These are phyloP conservation scores for Drosophila obscura DNA, from an alignment of 1,140 invertebrate species.

Conservation along the genomic window DNA sequence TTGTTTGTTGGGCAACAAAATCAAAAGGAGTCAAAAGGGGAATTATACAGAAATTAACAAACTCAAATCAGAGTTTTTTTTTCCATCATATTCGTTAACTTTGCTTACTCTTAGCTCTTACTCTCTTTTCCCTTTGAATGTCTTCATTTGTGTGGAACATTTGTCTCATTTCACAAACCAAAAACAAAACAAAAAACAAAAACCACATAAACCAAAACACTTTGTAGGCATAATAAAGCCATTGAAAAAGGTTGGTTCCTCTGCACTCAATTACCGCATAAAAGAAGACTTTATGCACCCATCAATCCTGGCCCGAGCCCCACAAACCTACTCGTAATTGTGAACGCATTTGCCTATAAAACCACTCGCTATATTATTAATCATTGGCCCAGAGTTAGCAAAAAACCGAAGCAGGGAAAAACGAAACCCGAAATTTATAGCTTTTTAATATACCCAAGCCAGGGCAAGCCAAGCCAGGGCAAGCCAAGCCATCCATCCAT, in stretches of 20 bases:
- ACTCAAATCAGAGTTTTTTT: background rate
- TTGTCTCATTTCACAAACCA: too few relatives aligned
- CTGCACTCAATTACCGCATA: constrained; percentile 70
- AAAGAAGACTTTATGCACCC: constrained; percentile 80
- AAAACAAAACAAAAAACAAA: background rate
- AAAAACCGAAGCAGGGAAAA: constrained; percentile 10
- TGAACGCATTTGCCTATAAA: constrained; percentile 71
- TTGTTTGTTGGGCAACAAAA: background rate
- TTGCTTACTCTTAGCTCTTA: background rate
- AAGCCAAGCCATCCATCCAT: constrained; percentile 40
- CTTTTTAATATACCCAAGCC: constrained; percentile 71
- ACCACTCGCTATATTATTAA: constrained; percentile 64
- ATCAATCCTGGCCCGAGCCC: constrained; percentile 66
- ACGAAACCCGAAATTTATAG: constrained; percentile 66
- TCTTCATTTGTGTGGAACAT: background rate
- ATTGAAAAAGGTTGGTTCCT: constrained; percentile 62
- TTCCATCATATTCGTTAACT: too few relatives aligned
- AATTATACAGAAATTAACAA: background rate
- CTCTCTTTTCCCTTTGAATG: background rate
- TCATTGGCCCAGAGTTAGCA: constrained; percentile 47
- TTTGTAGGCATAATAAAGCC: constrained; percentile 67
- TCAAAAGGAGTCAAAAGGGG: too few relatives aligned
- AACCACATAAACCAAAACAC: constrained; percentile 39
- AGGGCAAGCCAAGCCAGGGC: constrained; percentile 14
- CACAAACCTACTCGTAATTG: constrained; percentile 51